Evolutionary conservation across 2,113 vertebrate genomes (phyloP), one percentile per base, ranked within the genome.

Genomic region (Alexandromys fortis): DNA sequence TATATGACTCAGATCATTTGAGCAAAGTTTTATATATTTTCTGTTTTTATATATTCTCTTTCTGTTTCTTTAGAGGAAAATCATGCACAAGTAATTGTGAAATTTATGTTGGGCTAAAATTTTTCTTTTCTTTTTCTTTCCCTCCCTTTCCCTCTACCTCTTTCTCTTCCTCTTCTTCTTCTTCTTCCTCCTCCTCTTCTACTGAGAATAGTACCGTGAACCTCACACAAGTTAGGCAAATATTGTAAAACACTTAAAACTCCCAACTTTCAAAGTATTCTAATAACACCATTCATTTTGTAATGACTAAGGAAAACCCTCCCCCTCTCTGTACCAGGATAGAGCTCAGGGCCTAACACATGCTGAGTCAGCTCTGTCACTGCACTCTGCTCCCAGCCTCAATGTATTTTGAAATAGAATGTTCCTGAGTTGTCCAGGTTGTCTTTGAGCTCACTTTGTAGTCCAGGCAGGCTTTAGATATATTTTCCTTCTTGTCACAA

Each of bases 41-140:
- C 82, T 85, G 63, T 16, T 55, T 94, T 85, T 94, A 65, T 81
- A 24, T 45, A 55, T 65, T 95, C 42, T 86, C 4, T 35, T 86
- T 83, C n/a, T 95, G 58, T 94, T 86, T 83, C 16, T 88, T 52
- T 49, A 49, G 22, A 55, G 21, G 90, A 33, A 89, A 68, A 14
- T 63, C 30, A 42, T n/a, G 22, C 2, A 87, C n/a, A 92, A 35
- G 47, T 70, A 47, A 49, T 24, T 68, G 19, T 70, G 58, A 91
- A 68, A 47, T 94, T 91, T 92, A 24, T 92, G 14, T 90, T 91
- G 47, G n/a, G 10, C 47, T 96, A 49, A 72, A 8, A 70, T 96
- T 88, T 67, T 14, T 7, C 38, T 28, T 30, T 13, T 1, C 8
- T 19, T 65, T 17, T 22, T 30, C 7, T 17, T 28, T 21, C 21